These are phyloP conservation scores for Syngnathus acus DNA, from an alignment of 2,797 vertebrate genomes.

Conservation along the genomic window DNA sequence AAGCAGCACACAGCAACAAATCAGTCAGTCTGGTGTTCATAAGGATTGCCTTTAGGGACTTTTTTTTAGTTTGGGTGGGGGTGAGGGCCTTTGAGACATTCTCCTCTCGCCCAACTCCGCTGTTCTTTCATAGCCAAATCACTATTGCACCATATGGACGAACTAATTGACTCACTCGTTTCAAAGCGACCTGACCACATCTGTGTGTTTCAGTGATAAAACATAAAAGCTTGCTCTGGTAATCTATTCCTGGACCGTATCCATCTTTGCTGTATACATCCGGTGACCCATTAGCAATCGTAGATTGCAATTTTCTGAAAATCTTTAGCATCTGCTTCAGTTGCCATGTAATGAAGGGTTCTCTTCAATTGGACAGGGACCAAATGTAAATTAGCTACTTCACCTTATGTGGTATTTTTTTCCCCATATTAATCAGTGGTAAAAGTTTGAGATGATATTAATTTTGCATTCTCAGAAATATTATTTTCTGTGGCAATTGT, in stretches of 20 bases:
- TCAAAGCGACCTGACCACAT: conserved; percentile 56
- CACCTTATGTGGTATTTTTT: conserved; percentile 18
- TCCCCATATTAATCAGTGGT: neutral
- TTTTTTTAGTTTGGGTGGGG: conserved; percentile 14
- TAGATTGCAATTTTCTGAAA: conserved; percentile 66
- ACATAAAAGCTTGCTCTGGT: conserved; percentile 67
- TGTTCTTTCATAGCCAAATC: conserved; percentile 67
- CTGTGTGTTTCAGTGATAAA: conserved; percentile 70
- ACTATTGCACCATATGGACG: conserved; percentile 65
- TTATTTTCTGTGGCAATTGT: neutral
- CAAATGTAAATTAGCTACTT: conserved; percentile 17
- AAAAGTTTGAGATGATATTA: neutral
- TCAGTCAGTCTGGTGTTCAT: conserved; percentile 66
- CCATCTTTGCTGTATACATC: conserved; percentile 39
- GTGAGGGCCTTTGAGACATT: conserved; percentile 55
- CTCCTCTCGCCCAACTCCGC: conserved; percentile 39
- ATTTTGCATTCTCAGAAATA: neutral
- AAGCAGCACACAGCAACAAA: conserved; percentile 30
- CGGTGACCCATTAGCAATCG: conserved; percentile 67
- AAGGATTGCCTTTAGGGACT: conserved; percentile 52
- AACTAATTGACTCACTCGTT: conserved; percentile 72
- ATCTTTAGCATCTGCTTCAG: conserved; percentile 26
- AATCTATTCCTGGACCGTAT: conserved; percentile 62
- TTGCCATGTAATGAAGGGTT: conserved; percentile 47
- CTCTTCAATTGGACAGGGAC: conserved; percentile 55